These are phyloP conservation scores for Dynastes grantii DNA, from an alignment of 2,888 invertebrate genomes.

Conservation along the genomic window DNA sequence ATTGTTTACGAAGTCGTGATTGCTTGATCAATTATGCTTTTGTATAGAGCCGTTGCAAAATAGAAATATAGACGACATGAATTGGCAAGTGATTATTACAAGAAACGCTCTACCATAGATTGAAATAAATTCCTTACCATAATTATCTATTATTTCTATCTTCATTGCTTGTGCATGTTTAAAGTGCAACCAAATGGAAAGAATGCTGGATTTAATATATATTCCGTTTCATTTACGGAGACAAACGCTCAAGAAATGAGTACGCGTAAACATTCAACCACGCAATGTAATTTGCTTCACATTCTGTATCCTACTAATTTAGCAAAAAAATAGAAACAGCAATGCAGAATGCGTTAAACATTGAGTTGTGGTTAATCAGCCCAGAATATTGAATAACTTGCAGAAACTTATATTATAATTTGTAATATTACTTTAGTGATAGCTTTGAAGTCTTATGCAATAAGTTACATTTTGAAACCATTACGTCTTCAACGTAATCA, in stretches of 20 bases:
- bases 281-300: constrained; percentile 1
- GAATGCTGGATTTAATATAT: constrained; percentile 1
- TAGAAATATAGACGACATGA: not conserved
- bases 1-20: not conserved
- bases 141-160: not conserved
- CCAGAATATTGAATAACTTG: too few species aligned
- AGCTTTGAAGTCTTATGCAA: too few species aligned
- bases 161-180: not conserved
- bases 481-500: too few species aligned
- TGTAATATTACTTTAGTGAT: not conserved
- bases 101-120: not conserved
- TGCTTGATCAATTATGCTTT: not conserved
- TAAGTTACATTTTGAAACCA: too few species aligned
- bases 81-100: not conserved
- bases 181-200: constrained; percentile 12
- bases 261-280: not conserved
- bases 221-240: not conserved
- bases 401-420: too few species aligned
- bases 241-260: not conserved
- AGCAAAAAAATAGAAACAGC: not conserved
- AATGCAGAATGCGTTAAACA: not conserved
- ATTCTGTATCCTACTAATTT: too few species aligned
- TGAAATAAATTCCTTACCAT: constrained; percentile 7
- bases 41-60: not conserved
- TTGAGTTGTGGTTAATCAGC: too few species aligned